Percentiles rank a stretch among this genome's conserved stretches.
Evolutionary conservation across 2,888 invertebrate genomes (phyloP).

Genomic region (Drosophila acutilabella): DNA sequence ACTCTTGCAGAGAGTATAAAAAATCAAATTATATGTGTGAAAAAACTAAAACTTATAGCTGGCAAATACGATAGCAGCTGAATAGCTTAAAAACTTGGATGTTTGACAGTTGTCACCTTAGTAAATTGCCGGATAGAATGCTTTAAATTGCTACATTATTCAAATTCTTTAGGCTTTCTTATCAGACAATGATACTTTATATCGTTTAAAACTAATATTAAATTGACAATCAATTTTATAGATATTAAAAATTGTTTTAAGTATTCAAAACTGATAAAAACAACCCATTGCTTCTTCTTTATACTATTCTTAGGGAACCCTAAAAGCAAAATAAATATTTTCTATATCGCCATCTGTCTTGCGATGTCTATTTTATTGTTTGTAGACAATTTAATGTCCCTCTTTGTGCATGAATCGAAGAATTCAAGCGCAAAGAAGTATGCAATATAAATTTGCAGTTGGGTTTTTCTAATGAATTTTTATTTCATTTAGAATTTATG

Average conservation of each 20-base stretch:
- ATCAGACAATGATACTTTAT: not conserved
- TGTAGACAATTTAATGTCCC: not conserved
- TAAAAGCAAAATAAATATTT: too few species aligned
- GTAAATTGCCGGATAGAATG: not conserved
- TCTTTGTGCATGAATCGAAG: not conserved
- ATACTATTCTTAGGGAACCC: not conserved
- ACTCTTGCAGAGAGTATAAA: too few species aligned
- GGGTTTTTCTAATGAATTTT: slow-evolving; percentile 51
- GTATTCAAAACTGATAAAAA: too few species aligned
- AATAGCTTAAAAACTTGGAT: slow-evolving; percentile 2
- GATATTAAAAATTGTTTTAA: too few species aligned
- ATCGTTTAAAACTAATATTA: too few species aligned
- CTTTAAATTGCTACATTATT: not conserved
- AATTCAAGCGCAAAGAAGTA: slow-evolving; percentile 4
- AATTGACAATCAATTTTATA: too few species aligned
- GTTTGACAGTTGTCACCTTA: not conserved
- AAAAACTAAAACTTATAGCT: not conserved
- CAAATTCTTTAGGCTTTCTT: not conserved
- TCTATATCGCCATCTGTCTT: not conserved
- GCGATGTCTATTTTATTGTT: not conserved
- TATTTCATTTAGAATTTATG: slow-evolving; percentile 44
- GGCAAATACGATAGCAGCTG: too few species aligned
- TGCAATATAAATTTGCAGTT: slow-evolving; percentile 33
- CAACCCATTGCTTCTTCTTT: not conserved
- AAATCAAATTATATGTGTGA: too few species aligned